These are phyloP conservation scores for Nematolebias whitei DNA, from an alignment of 2,113 vertebrate genomes.

Conservation along the genomic window DNA sequence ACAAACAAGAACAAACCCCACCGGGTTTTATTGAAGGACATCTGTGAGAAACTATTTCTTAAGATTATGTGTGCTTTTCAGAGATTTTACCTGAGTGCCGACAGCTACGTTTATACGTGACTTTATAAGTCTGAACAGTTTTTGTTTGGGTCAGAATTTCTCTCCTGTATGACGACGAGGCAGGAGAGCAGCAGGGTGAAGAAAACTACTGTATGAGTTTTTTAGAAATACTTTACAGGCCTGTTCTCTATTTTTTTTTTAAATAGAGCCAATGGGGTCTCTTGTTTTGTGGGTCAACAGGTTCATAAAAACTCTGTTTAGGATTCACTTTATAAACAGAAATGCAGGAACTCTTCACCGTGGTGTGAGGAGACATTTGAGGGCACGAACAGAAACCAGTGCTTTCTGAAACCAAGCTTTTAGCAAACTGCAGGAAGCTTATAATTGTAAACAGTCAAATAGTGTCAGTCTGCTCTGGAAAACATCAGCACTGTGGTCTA, in stretches of 20 bases:
- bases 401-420: background rate
- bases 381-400: background rate
- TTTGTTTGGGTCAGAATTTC: background rate
- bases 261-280: slow-evolving; percentile 32
- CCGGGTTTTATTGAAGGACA: slow-evolving; percentile 27
- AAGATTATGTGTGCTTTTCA: slow-evolving; percentile 4
- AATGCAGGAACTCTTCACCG: slow-evolving; percentile 12
- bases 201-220: slow-evolving; percentile 3
- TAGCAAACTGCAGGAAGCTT: slow-evolving; percentile 22
- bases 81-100: slow-evolving; percentile 7
- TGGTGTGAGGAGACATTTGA: too few relatives aligned
- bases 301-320: slow-evolving; percentile 31
- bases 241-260: background rate
- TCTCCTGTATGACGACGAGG: background rate
- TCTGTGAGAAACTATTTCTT: slow-evolving; percentile 5
- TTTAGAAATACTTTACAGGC: slow-evolving; percentile 3
- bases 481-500: background rate
- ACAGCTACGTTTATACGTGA: slow-evolving; percentile 20
- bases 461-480: slow-evolving; percentile 4
- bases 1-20: background rate
- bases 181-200: slow-evolving; percentile 3
- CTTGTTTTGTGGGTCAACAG: slow-evolving; percentile 28
- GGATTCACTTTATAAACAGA: slow-evolving; percentile 27
- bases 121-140: background rate
- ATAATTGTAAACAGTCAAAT: slow-evolving; percentile 13